Conservation (phyloP, 2,888 invertebrate species). For the Strigamia crassipes region DNA sequence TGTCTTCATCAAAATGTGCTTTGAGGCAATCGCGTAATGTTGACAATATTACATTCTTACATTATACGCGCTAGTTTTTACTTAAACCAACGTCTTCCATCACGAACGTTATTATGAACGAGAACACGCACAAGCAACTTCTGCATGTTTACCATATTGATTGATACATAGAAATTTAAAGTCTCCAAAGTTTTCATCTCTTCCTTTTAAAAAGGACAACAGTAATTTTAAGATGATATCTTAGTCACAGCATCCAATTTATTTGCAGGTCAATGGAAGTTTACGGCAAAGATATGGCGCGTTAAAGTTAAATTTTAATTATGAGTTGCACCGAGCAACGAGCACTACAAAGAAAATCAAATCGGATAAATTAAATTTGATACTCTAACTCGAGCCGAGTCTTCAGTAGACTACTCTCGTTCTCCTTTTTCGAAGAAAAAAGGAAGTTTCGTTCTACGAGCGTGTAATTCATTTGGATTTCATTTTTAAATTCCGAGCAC, state of each 20-base stretch:
- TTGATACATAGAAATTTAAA: not conserved
- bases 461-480: constrained; percentile 39
- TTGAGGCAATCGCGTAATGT: constrained; percentile 32
- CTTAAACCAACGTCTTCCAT: constrained; percentile 10
- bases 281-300: not conserved
- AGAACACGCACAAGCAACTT: not conserved
- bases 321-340: not conserved
- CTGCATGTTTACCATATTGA: constrained; percentile 15
- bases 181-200: not conserved
- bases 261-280: constrained; percentile 3
- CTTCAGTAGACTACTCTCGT: not conserved
- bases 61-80: constrained; percentile 12
- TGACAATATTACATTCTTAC: constrained; percentile 18
- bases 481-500: constrained; percentile 29
- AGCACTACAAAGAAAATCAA: not conserved
- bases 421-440: not conserved
- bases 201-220: not conserved
- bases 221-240: not conserved
- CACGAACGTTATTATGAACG: not conserved
- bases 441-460: not conserved
- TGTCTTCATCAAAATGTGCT: constrained; percentile 38
- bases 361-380: not conserved
- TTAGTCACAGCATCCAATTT: not conserved
- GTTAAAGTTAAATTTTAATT: not conserved
- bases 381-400: not conserved